These are phyloP conservation scores for Rambutsinella grinnellia DNA, from an alignment of 2,888 invertebrate genomes.

Conservation along the genomic window DNA sequence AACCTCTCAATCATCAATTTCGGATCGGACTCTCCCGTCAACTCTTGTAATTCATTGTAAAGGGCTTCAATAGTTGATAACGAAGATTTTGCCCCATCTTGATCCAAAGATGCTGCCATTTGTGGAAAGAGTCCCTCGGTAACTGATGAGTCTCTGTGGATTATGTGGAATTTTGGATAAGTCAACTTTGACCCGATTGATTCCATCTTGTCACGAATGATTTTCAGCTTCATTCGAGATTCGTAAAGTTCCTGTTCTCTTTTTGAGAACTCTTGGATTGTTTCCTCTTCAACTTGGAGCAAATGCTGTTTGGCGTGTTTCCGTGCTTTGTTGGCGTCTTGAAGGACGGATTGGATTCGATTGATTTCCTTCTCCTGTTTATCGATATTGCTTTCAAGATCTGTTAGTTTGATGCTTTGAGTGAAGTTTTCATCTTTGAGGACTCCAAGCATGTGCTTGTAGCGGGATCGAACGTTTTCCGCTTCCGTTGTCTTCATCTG, in stretches of 20 bases:
- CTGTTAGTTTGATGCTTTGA: conserved; percentile 50
- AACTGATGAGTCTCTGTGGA: conserved; percentile 64
- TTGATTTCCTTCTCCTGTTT: conserved; percentile 56
- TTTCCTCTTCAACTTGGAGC: conserved; percentile 59
- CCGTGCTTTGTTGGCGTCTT: conserved; percentile 60
- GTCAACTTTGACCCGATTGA: conserved; percentile 62
- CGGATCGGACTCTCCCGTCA: conserved; percentile 65
- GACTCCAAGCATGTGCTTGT: conserved; percentile 61
- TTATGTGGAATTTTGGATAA: conserved; percentile 65
- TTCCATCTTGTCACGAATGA: conserved; percentile 65
- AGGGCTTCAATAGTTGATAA: conserved; percentile 59
- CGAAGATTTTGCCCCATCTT: conserved; percentile 45
- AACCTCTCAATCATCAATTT: conserved; percentile 57
- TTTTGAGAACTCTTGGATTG: conserved; percentile 58
- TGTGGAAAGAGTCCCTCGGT: conserved; percentile 59
- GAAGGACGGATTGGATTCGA: conserved; percentile 43
- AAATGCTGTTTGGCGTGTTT: conserved; percentile 51
- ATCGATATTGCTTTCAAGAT: conserved; percentile 52
- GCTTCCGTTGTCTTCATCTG: conserved; percentile 66
- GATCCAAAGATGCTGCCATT: conserved; percentile 7
- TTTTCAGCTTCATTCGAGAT: conserved; percentile 59
- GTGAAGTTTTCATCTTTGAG: conserved; percentile 62
- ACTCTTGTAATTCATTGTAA: conserved; percentile 58
- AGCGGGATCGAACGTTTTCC: conserved; percentile 63
- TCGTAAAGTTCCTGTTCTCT: conserved; percentile 63